Conservation (phyloP, 2,888 invertebrate genomes). For the Physocephala rufipes region DNA sequence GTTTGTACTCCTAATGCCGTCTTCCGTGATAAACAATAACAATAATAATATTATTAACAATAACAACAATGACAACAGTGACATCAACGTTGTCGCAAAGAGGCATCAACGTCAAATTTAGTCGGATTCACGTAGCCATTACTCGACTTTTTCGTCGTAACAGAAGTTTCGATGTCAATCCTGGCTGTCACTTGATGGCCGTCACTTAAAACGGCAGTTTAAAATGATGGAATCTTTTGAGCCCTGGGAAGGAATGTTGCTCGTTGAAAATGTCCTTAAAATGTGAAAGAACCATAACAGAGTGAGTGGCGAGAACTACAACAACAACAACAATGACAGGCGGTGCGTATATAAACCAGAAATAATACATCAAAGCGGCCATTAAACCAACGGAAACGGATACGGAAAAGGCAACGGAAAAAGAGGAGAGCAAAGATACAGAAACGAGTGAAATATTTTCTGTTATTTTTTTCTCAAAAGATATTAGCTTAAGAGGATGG, state of each 20-base stretch:
- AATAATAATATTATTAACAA: no score
- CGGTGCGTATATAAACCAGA: conserved; percentile 16
- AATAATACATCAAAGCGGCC: conserved; percentile 6
- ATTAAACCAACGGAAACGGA: conserved; percentile 30
- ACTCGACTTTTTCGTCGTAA: neutral
- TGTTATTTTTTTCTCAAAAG: no score
- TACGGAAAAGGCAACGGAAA: neutral
- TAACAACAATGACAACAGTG: no score
- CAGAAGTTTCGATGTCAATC: neutral
- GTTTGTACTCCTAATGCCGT: conserved; percentile 16
- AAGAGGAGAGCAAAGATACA: neutral
- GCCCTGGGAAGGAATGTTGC: conserved; percentile 8
- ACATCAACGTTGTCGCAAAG: no score
- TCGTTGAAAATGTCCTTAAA: neutral
- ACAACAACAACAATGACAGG: no score
- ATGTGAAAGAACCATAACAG: neutral
- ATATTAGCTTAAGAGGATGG: neutral
- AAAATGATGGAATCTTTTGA: conserved; percentile 14
- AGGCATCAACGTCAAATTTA: neutral
- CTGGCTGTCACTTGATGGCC: neutral
- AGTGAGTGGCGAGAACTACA: no score
- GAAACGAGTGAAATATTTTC: no score
- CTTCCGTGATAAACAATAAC: neutral
- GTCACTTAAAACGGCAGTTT: conserved; percentile 22
- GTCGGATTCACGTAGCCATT: conserved; percentile 1